Conservation (phyloP, 2,888 invertebrate species). For the Eledone cirrhosa region DNA sequence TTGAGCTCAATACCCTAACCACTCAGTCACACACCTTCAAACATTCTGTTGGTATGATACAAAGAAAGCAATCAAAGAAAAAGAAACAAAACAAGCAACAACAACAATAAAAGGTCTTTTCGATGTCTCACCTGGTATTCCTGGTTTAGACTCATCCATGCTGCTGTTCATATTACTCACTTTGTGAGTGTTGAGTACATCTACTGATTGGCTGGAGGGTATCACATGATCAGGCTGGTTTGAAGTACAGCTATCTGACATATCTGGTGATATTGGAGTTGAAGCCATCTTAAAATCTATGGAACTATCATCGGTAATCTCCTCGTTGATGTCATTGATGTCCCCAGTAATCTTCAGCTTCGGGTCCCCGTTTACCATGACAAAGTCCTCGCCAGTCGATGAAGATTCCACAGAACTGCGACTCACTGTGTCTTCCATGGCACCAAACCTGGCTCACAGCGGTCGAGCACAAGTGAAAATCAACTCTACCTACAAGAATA, state of each 20-base stretch:
- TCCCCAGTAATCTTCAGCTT: constrained; percentile 74
- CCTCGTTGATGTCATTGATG: constrained; percentile 70
- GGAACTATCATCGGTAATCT: constrained; percentile 44
- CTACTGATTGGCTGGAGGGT: constrained; percentile 46
- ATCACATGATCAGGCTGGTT: constrained; percentile 34
- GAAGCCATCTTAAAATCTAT: constrained; percentile 34
- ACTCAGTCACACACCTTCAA: no score
- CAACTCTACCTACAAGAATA: constrained; percentile 5
- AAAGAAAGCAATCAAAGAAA: no score
- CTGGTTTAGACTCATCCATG: constrained; percentile 25
- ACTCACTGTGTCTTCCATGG: constrained; percentile 69
- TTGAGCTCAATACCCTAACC: no score
- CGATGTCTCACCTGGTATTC: constrained; percentile 25
- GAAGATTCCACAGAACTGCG: constrained; percentile 77
- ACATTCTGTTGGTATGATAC: no score
- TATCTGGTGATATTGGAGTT: constrained; percentile 33
- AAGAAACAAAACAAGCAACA: no score
- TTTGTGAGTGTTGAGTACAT: constrained; percentile 39
- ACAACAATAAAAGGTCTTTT: no score
- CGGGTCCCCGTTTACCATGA: constrained; percentile 74
- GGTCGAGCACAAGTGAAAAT: constrained; percentile 22
- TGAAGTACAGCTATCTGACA: constrained; percentile 32
- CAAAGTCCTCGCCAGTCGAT: constrained; percentile 77
- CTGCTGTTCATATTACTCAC: constrained; percentile 25
- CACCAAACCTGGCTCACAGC: constrained; percentile 14